Evolutionary conservation across 2,888 invertebrate species (phyloP).

Genomic region (Tanypteryx hageni): DNA sequence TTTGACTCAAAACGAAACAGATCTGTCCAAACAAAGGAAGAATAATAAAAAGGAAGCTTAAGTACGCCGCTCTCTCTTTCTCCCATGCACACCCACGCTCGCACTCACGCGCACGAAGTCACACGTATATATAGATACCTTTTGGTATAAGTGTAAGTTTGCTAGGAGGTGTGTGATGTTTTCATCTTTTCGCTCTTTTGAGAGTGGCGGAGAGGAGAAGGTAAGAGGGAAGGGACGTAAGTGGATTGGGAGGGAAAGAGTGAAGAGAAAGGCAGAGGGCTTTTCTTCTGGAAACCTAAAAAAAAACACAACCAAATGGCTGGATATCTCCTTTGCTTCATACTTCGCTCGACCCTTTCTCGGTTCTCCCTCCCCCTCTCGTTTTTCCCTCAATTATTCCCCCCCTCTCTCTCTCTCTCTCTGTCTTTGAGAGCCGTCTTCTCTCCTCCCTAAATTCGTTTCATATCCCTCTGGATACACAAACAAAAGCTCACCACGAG

Average conservation of each 20-base stretch:
- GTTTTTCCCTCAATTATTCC: background rate
- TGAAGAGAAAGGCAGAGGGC: too few species aligned
- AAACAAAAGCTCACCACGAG: constrained; percentile 3
- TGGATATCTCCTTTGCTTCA: background rate
- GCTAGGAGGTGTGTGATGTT: too few species aligned
- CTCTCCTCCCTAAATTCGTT: background rate
- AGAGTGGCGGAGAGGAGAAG: too few species aligned
- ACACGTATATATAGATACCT: too few species aligned
- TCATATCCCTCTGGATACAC: constrained; percentile 23
- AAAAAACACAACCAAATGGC: constrained; percentile 8
- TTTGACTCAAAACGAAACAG: constrained; percentile 17
- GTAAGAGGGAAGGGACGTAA: too few species aligned
- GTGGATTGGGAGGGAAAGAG: too few species aligned
- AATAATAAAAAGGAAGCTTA: background rate
- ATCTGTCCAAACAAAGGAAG: constrained; percentile 15
- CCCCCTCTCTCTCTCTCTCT: background rate
- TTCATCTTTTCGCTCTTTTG: too few species aligned
- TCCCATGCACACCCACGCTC: too few species aligned
- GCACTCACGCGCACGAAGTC: too few species aligned
- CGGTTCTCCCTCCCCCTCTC: background rate
- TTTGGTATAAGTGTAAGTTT: too few species aligned
- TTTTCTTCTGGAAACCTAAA: too few species aligned
- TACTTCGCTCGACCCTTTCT: background rate
- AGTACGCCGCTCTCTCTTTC: background rate
- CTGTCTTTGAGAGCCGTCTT: background rate